These are phyloP conservation scores for Pararge aegeria DNA, from an alignment of 1,140 invertebrate genomes.

Conservation along the genomic window DNA sequence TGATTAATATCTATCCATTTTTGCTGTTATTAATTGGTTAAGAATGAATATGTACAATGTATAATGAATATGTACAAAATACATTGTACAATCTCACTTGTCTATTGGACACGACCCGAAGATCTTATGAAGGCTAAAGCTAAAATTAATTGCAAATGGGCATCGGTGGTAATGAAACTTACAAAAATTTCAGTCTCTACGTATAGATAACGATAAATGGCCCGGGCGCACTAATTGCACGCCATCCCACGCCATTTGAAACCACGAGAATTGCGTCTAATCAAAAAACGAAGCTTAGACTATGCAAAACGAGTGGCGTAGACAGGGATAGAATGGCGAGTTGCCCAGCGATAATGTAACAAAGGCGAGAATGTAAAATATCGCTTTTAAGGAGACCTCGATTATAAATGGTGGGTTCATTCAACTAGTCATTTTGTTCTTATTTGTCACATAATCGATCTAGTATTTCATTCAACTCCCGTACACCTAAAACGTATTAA, in stretches of 20 bases:
- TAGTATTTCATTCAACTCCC: slow-evolving; percentile 13
- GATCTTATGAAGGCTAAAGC: slow-evolving; percentile 23
- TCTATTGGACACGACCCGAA: slow-evolving; percentile 5
- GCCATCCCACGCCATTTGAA: too few relatives aligned
- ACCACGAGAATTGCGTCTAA: too few relatives aligned
- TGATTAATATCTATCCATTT: too few relatives aligned
- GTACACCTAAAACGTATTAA: slow-evolving; percentile 37
- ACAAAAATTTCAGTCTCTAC: slow-evolving; percentile 59
- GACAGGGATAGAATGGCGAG: too few relatives aligned
- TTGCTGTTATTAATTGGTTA: too few relatives aligned
- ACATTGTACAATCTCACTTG: neutral
- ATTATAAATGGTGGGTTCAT: slow-evolving; percentile 40
- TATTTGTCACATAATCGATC: neutral
- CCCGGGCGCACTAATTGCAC: too few relatives aligned
- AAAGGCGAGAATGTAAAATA: slow-evolving; percentile 3
- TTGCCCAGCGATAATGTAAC: neutral
- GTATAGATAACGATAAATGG: slow-evolving; percentile 33
- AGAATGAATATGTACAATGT: too few relatives aligned
- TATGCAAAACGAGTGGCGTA: too few relatives aligned
- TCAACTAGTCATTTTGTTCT: slow-evolving; percentile 13
- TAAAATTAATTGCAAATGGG: slow-evolving; percentile 64
- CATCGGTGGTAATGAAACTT: slow-evolving; percentile 71
- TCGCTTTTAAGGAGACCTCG: slow-evolving; percentile 2
- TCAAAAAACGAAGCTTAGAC: too few relatives aligned
- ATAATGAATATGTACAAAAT: too few relatives aligned